Base-by-base conservation (phyloP, 1,140 invertebrate species). In the Meloidogyne exigua region DNA sequence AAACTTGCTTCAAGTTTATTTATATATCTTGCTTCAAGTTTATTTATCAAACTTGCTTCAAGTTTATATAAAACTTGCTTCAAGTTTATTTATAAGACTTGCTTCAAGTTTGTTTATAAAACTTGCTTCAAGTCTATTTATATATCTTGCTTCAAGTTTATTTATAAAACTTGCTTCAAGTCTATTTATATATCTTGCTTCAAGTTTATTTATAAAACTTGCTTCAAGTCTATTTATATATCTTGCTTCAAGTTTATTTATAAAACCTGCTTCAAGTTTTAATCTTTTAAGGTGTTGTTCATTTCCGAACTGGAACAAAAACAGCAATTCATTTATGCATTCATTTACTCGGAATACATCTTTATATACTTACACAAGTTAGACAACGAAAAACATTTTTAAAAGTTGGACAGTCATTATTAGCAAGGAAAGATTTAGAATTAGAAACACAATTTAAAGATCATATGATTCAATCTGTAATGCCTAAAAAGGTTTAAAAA, bases 401-500 rank as follows among this genome's bases (percentile, higher is more conserved):
- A 92, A 96, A 96, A 90, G 93, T 97, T 66, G 94, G 94, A 0
- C 94, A 96, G 87, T 95, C 94, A 76, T 87, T 94, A 18, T 88
- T 95, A 72, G 94, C 95, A 1, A 89, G 93, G 26, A 90, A 92
- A 66, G 94, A 96, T 83, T 88, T 97, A 39, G 93, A 95, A 88
- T 91, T 93, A 89, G 95, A 98, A 86, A 96, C 95, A 81, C 92
- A 94, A 66, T 89, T 96, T 7, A 96, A 96, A 87, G 94, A 96
- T 85, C 94, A 95, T 87, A 96, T 96, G 94, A 96, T 97, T 84
- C 93, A 94, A 86, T 96, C 94, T 4, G 93, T 98, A 32, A 98
- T 96, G 94, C 94, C 95, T 36, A 88, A 87, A 76, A 87, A 87
- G 74, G 84, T 83, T 85, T 72, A 28, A 64, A 66, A 42, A 42